phyloP scores from a whole-genome alignment of 92 coral and sea anemone genomes.

The Epizoanthus scotinus region DNA sequence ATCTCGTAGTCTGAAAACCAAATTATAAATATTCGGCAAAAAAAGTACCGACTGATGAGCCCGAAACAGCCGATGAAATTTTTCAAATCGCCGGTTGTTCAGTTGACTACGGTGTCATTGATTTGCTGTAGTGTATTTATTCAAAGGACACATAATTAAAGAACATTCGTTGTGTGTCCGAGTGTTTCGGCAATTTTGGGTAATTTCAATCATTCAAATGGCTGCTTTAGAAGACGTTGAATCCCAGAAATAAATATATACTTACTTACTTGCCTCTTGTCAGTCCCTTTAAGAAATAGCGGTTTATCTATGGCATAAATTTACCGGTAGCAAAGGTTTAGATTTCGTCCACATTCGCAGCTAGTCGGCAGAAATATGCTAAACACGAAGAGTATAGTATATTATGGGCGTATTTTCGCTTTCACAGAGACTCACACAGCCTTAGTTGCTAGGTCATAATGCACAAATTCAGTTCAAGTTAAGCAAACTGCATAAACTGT shows the following conservation, averaged over 20 bases:
- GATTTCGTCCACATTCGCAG: background rate
- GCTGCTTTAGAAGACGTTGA: too few species aligned
- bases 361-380: background rate
- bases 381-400: background rate
- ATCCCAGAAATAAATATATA: too few species aligned
- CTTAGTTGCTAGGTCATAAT: background rate
- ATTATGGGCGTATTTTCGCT: conserved; percentile 5
- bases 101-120: too few species aligned
- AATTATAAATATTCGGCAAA: background rate
- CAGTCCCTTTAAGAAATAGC: background rate
- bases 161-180: too few species aligned
- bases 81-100: too few species aligned
- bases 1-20: background rate
- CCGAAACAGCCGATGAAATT: background rate
- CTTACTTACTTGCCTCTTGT: too few species aligned
- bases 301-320: background rate
- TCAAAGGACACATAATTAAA: too few species aligned
- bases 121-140: too few species aligned
- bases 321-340: background rate
- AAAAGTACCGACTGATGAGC: background rate
- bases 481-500: background rate
- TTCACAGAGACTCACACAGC: background rate
- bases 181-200: too few species aligned
- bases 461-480: background rate
- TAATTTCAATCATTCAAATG: too few species aligned